Evolutionary conservation across 2,113 vertebrate species (phyloP).

Genomic region (Sphyrna mokarran): DNA sequence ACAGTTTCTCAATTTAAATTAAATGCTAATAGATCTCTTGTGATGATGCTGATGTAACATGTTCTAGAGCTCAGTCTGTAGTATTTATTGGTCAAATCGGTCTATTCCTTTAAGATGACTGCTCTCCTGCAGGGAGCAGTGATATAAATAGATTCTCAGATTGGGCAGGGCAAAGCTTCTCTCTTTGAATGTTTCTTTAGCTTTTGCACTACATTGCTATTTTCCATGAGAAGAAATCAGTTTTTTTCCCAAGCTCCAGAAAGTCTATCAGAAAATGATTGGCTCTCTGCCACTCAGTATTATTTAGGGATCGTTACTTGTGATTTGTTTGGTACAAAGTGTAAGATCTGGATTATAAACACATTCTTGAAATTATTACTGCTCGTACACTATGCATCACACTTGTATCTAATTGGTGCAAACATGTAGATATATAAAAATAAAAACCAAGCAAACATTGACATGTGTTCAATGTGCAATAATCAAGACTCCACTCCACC

Average conservation of each 20-base stretch:
- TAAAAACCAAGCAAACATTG: not conserved
- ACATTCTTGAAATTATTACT: not conserved
- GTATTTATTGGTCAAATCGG: not conserved
- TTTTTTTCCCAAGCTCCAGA: not conserved
- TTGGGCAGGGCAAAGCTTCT: not conserved
- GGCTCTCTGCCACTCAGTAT: not conserved
- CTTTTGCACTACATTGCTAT: not conserved
- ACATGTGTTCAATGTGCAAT: not conserved
- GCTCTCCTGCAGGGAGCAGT: not conserved
- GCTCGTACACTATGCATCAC: not conserved
- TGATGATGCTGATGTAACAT: not conserved
- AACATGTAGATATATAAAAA: not conserved
- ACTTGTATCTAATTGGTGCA: not conserved
- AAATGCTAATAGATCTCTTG: not conserved
- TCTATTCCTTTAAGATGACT: not conserved
- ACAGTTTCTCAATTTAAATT: not conserved
- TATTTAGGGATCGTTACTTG: not conserved
- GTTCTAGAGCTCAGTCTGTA: not conserved
- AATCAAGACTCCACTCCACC: not conserved
- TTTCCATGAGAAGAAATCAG: not conserved
- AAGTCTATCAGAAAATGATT: not conserved
- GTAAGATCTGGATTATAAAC: not conserved
- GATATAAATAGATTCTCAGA: not conserved
- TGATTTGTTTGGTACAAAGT: not conserved
- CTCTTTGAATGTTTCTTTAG: not conserved